Evolutionary conservation across 1,140 invertebrate species (phyloP).

Genomic region (Vanessa tameamea): DNA sequence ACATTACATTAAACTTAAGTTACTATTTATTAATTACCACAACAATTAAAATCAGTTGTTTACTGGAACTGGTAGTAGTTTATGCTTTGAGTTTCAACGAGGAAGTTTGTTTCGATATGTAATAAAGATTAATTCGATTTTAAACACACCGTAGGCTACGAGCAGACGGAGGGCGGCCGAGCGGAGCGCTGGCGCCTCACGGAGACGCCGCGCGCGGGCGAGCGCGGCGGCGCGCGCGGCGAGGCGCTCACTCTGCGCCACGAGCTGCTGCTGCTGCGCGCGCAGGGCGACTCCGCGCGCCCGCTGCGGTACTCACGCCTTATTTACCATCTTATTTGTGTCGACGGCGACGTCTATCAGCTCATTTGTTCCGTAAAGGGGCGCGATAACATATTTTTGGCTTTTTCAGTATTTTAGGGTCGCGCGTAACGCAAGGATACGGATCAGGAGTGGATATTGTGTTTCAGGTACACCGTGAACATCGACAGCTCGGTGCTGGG

Average conservation of each 20-base stretch:
- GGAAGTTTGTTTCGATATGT: neutral
- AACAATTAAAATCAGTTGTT: too few relatives aligned
- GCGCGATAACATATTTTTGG: too few relatives aligned
- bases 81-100: too few relatives aligned
- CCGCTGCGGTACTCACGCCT: slow-evolving; percentile 31
- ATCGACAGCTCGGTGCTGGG: slow-evolving; percentile 67
- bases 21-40: too few relatives aligned
- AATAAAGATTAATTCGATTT: neutral
- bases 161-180: slow-evolving; percentile 23
- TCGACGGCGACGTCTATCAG: too few relatives aligned
- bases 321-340: neutral
- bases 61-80: too few relatives aligned
- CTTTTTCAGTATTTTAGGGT: too few relatives aligned
- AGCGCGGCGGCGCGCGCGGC: slow-evolving; percentile 47
- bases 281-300: slow-evolving; percentile 31
- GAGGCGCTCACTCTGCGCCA: slow-evolving; percentile 57
- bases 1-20: too few relatives aligned
- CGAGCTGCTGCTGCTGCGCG: slow-evolving; percentile 52
- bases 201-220: slow-evolving; percentile 41
- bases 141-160: slow-evolving; percentile 41
- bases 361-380: too few relatives aligned
- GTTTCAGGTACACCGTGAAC: slow-evolving; percentile 56
- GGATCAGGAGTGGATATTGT: neutral
- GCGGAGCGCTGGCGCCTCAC: slow-evolving; percentile 54
- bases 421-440: neutral